phyloP scores from a whole-genome alignment of 1,140 invertebrate species.

The Aphis gossypii region DNA sequence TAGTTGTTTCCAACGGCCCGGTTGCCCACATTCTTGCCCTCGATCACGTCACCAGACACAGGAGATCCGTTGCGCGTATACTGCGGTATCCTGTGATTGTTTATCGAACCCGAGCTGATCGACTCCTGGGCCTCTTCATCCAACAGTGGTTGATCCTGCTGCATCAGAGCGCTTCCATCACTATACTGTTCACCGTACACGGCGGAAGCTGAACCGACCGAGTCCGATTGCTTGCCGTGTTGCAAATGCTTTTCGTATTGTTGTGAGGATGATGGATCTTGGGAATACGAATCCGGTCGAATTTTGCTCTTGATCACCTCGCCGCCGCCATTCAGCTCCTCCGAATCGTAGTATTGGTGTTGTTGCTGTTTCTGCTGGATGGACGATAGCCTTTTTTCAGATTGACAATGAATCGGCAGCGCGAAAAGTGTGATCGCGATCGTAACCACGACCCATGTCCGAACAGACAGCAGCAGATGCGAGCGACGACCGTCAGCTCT shows the following conservation, averaged over 20 bases:
- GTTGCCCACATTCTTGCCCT: slow-evolving; percentile 45
- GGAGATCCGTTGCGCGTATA: background rate
- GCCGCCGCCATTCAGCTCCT: background rate
- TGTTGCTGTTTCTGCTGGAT: slow-evolving; percentile 28
- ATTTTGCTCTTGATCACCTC: slow-evolving; percentile 50
- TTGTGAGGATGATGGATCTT: background rate
- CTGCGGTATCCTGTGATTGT: slow-evolving; percentile 57
- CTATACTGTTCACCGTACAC: slow-evolving; percentile 39
- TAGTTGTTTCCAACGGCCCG: background rate
- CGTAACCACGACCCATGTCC: background rate
- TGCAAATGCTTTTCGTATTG: slow-evolving; percentile 27
- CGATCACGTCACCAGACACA: background rate
- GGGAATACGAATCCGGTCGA: slow-evolving; percentile 34
- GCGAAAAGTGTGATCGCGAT: background rate
- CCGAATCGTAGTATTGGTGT: slow-evolving; percentile 44
- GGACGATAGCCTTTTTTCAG: slow-evolving; percentile 36
- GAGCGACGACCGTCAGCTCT: background rate
- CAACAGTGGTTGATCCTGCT: slow-evolving; percentile 23
- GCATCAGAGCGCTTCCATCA: background rate
- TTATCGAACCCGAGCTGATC: slow-evolving; percentile 57
- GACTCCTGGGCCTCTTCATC: slow-evolving; percentile 58
- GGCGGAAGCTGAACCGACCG: slow-evolving; percentile 26
- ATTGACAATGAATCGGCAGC: slow-evolving; percentile 5
- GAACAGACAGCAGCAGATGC: background rate
- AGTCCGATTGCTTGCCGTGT: slow-evolving; percentile 8